Percentiles rank a stretch among this genome's conserved stretches.
Conservation (phyloP, 2,797 vertebrate genomes). For the Chelmon rostratus region DNA sequence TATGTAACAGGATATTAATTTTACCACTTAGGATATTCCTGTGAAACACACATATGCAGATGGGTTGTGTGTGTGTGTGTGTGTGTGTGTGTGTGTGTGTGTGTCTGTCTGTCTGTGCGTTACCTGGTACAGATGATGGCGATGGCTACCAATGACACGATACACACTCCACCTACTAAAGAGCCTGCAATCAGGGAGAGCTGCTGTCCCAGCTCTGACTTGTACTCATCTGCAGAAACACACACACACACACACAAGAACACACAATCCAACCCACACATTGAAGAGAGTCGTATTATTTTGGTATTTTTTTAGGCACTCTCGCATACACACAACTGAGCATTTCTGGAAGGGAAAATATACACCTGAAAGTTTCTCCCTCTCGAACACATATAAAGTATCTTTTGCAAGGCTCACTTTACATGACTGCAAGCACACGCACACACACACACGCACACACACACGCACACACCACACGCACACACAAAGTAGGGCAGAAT, state of each 20-base stretch:
- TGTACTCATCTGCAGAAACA: conserved; percentile 91
- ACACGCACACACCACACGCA: conserved; percentile 40
- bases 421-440: conserved; percentile 41
- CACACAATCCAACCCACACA: conserved; percentile 10
- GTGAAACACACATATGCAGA: not conserved
- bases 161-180: conserved; percentile 92
- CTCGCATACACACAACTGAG: conserved; percentile 18
- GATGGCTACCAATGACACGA: conserved; percentile 94
- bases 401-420: conserved; percentile 45
- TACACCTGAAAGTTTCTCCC: conserved; percentile 33
- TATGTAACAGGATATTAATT: not conserved
- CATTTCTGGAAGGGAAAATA: conserved; percentile 35
- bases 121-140: conserved; percentile 96
- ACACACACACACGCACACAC: conserved; percentile 12
- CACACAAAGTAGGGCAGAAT: conserved; percentile 56
- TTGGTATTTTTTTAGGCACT: conserved; percentile 13
- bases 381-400: conserved; percentile 31
- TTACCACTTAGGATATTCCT: not conserved
- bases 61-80: not conserved
- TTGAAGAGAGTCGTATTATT: conserved; percentile 7
- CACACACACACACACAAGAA: conserved; percentile 45
- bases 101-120: not conserved
- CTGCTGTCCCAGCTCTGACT: conserved; percentile 95
- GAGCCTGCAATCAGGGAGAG: conserved; percentile 95
- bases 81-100: not conserved